Base-by-base conservation (phyloP, 2,113 vertebrate genomes). In the Emberiza fucata region DNA sequence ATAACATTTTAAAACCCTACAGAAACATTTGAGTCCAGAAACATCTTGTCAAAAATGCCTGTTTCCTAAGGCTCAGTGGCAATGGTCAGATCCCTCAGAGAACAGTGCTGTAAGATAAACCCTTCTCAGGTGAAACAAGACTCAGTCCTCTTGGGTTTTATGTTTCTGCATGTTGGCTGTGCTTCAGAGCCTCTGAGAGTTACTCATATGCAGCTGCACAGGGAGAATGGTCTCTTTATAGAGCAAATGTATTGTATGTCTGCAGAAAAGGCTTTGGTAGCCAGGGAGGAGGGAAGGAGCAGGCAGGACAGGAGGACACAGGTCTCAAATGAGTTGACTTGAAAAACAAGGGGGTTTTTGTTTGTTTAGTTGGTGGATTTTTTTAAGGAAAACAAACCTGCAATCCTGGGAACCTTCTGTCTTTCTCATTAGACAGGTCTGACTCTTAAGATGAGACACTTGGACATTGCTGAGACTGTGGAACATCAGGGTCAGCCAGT, bases 191-290 rank as follows among this genome's bases (percentile, higher is more conserved):
- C 86, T 78, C 48, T 60, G 83, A 88, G 81, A 91, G 57, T 90
- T 64, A 45, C 90, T 86, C 44, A 54, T 75, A 47, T 15, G 22
- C 88, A 93, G 94, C 94, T 95, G 93, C 60, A 96, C 35, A 8
- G 54, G 65, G 88, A 96, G 93, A 96, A 95, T 90, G 88, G 85
- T 88, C 53, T 61, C 93, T 95, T 95, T 91, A 86, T 92, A 81
- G 88, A 71, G 51, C 92, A 57, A 56, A 45, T 48, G 76, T 90
- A 81, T 90, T 92, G 56, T 61, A 9, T 92, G 91, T 96, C 92
- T 95, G 82, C 35, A 93, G 68, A 45, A 89, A 88, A 68, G 68
- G 72, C 64, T 90, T n/a, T 86, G 61, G 68, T n/a, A 66, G 72
- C 54, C 65, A 57, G 60, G 2, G 18, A 64, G 76, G 51, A 73